Percentiles rank a stretch among this genome's conserved stretches.
phyloP scores from a whole-genome alignment of 35 echinoderm and acorn worm genomes.

The Chiridota heheva region DNA sequence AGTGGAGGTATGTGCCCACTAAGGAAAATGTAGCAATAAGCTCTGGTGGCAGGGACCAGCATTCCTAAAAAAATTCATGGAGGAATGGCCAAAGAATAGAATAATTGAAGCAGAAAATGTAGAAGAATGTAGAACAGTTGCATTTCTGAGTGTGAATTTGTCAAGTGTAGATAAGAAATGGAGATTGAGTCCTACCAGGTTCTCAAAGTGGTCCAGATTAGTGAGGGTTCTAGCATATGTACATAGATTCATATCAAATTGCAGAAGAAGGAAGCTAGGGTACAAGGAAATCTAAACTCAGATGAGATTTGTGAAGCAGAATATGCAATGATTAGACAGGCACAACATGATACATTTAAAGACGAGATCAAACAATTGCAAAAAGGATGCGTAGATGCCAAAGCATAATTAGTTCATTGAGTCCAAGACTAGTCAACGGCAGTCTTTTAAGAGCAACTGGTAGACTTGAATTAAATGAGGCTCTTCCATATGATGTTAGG shows the following conservation, averaged over 20 bases:
- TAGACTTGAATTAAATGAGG: conserved; percentile 12
- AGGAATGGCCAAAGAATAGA: conserved; percentile 17
- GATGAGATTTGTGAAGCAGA: conserved; percentile 27
- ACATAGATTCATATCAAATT: conserved; percentile 24
- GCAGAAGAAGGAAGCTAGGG: background rate
- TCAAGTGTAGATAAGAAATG: conserved; percentile 10
- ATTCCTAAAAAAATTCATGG: conserved; percentile 1
- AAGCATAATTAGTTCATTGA: conserved; percentile 15
- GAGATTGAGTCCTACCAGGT: conserved; percentile 19
- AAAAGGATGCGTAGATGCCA: background rate
- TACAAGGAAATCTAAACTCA: background rate
- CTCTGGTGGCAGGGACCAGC: conserved; percentile 39
- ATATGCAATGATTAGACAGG: conserved; percentile 6
- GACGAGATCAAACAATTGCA: conserved; percentile 30
- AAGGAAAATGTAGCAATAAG: conserved; percentile 16
- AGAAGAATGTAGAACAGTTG: background rate
- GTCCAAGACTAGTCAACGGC: conserved; percentile 29
- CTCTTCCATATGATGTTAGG: conserved; percentile 38
- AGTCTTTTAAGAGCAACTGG: conserved; percentile 33
- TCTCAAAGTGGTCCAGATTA: conserved; percentile 33
- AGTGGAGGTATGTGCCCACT: conserved; percentile 41
- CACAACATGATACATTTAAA: conserved; percentile 24
- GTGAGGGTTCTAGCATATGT: conserved; percentile 27
- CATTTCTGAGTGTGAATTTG: background rate
- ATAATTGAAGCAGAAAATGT: background rate